These are phyloP conservation scores for Pseudanteris insignis DNA, from an alignment of 2,888 invertebrate genomes.

Conservation along the genomic window DNA sequence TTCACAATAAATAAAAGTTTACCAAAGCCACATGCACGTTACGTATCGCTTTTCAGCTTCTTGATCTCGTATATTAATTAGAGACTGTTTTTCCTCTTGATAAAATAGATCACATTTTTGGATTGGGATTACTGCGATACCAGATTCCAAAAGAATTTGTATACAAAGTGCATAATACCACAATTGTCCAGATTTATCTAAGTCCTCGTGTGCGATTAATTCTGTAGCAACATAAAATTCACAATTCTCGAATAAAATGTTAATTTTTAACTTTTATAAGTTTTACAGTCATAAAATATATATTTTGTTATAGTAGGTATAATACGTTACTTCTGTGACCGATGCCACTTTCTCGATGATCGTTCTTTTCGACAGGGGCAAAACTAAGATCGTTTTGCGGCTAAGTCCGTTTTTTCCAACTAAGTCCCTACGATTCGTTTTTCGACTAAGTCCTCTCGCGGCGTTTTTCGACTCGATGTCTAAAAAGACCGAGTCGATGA, in stretches of 20 bases:
- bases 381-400: too few relatives aligned
- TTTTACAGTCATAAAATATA: too few relatives aligned
- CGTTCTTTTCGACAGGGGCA: too few relatives aligned
- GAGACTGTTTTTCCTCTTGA: slow-evolving; percentile 68
- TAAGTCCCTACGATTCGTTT: too few relatives aligned
- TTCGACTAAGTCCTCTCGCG: too few relatives aligned
- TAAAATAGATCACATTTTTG: slow-evolving; percentile 69
- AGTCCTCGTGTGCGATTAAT: slow-evolving; percentile 52
- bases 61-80: slow-evolving; percentile 66
- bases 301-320: too few relatives aligned
- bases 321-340: too few relatives aligned
- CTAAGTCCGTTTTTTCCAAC: slow-evolving; percentile 4
- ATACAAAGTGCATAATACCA: slow-evolving; percentile 73
- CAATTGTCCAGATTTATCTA: slow-evolving; percentile 67
- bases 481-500: too few relatives aligned
- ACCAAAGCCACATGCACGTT: slow-evolving; percentile 73
- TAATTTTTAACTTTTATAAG: too few relatives aligned
- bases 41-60: slow-evolving; percentile 70
- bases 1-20: slow-evolving; percentile 16
- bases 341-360: too few relatives aligned
- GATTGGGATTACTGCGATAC: slow-evolving; percentile 69
- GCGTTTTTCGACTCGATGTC: too few relatives aligned
- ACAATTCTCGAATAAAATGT: not conserved
- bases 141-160: slow-evolving; percentile 71
- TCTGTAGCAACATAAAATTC: slow-evolving; percentile 44